phyloP scores from a whole-genome alignment of 2,113 vertebrate species.

The Mobula hypostoma region DNA sequence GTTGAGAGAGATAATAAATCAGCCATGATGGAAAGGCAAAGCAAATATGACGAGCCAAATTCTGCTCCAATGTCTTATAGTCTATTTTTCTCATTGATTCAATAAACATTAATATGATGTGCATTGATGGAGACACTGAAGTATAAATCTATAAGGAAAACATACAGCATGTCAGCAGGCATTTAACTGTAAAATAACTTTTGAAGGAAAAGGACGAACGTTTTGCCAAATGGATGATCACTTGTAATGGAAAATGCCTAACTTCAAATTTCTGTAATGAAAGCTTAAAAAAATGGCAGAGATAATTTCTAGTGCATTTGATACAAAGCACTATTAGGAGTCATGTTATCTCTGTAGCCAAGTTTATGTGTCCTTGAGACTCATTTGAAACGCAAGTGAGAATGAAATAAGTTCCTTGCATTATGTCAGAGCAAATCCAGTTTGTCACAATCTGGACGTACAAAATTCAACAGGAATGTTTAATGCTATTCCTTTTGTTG shows the following conservation, averaged over 20 bases:
- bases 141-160: not conserved
- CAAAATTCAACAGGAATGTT: conserved; percentile 5
- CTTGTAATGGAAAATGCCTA: not conserved
- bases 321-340: not conserved
- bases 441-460: not conserved
- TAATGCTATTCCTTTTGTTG: not conserved
- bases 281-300: not conserved
- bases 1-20: too few relatives aligned
- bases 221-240: not conserved
- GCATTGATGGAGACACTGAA: not conserved
- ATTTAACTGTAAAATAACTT: not conserved
- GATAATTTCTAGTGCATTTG: not conserved
- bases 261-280: not conserved
- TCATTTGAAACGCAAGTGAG: not conserved
- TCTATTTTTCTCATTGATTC: too few relatives aligned
- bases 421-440: not conserved
- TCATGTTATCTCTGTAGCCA: not conserved
- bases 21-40: too few relatives aligned
- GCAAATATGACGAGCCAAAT: too few relatives aligned
- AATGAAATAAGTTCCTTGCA: not conserved
- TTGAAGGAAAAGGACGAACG: not conserved
- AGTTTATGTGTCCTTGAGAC: not conserved
- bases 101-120: too few relatives aligned
- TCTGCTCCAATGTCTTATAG: too few relatives aligned
- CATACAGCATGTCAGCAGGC: too few relatives aligned